Conservation (phyloP, 2,113 vertebrate genomes). For the Pterocles burchelli region DNA sequence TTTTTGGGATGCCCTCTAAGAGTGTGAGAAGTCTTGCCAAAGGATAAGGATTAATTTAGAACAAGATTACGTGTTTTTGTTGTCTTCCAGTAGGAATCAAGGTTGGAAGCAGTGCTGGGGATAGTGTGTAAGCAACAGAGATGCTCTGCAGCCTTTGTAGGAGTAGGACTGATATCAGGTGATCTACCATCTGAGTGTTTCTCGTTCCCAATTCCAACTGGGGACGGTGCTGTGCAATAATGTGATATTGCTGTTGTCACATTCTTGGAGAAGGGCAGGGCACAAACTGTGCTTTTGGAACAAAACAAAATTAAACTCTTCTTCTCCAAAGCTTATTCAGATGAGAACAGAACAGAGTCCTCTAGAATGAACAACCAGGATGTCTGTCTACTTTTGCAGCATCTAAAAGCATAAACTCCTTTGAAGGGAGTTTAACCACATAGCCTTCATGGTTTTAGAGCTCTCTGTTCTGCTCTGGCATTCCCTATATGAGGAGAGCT, state of each 20-base stretch:
- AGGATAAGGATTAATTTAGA: not conserved
- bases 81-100: not conserved
- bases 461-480: not conserved
- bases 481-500: fast-evolving
- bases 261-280: not conserved
- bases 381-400: not conserved
- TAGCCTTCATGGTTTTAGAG: not conserved
- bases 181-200: not conserved
- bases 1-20: not conserved
- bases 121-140: not conserved
- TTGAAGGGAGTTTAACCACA: not conserved
- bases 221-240: not conserved
- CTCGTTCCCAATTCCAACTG: not conserved
- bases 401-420: not conserved
- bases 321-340: not conserved
- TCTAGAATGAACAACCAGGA: not conserved
- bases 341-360: not conserved
- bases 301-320: slow-evolving; percentile 7
- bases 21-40: not conserved
- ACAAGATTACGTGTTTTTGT: not conserved
- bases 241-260: not conserved
- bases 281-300: slow-evolving; percentile 1
- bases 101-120: not conserved
- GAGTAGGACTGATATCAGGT: not conserved
- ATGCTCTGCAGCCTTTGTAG: not conserved